Base-by-base conservation (phyloP, 1,140 invertebrate species). In the Chlorops oryzae region DNA sequence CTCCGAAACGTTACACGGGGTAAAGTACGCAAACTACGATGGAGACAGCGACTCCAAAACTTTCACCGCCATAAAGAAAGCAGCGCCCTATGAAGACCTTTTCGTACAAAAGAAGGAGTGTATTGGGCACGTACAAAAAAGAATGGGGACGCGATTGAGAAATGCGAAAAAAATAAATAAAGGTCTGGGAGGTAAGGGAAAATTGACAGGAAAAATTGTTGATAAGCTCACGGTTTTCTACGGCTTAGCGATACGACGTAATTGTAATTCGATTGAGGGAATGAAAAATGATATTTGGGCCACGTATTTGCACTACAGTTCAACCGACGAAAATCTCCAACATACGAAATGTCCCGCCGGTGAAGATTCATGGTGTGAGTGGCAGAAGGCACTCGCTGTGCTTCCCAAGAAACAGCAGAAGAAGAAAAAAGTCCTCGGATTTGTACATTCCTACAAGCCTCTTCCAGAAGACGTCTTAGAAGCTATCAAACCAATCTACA, bases 271-370 rank as follows among this genome's bases (percentile, higher is more conserved):
- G 44, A 17, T 59, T 21, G 47, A 52, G 27, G 43, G 51, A 47
- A 67, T 57, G 59, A 51, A 55, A 54, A 61, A 57, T n/a, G 59
- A 50, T 24, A 54, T 65, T 17, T 60, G 51, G 53, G 62, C 59
- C 9, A 59, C 54, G 13, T 55, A 42, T 38, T 59, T 52, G 23
- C 59, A 62, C 43, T 54, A 54, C 35, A 34, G 27, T 32, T 63
- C 53, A 7, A 62, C 53, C 9, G 52, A 61, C 37, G 47, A 59
- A 40, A 54, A 62, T 35, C 58, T 57, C 13, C 54, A n/a, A n/a
- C n/a, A n/a, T n/a, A n/a, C n/a, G n/a, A 32, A 32, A 9, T 32
- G 27, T 32, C n/a, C 27, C 7, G 27, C 27, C n/a, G 27, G 27
- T 32, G 27, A 7, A 32, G 27, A 32, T 32, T 32, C 27, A 7